These are phyloP conservation scores for Drosophila prolongata DNA, from an alignment of 2,888 invertebrate species.

Conservation along the genomic window DNA sequence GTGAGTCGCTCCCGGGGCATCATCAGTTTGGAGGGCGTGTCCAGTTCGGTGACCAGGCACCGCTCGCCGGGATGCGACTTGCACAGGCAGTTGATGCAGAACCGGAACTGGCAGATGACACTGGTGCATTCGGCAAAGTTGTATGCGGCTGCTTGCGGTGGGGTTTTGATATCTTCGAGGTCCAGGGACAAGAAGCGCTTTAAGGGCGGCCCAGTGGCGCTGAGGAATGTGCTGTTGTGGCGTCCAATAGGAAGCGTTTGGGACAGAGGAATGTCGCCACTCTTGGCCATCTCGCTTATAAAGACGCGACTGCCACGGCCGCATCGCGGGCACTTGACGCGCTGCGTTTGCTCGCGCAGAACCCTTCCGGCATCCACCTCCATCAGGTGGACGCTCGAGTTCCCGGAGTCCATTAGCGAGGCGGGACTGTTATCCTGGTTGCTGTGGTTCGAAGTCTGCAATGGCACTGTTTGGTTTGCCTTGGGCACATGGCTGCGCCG, in stretches of 20 bases:
- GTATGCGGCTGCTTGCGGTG: constrained; percentile 16
- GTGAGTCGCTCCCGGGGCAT: constrained; percentile 57
- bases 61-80: constrained; percentile 75
- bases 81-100: constrained; percentile 73
- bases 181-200: constrained; percentile 64
- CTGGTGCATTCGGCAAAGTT: constrained; percentile 69
- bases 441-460: constrained; percentile 64
- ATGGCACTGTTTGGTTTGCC: constrained; percentile 64
- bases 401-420: constrained; percentile 6
- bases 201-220: constrained; percentile 20
- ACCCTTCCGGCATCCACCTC: constrained; percentile 42
- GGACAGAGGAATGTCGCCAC: constrained; percentile 36
- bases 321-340: constrained; percentile 71
- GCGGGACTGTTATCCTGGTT: constrained; percentile 14
- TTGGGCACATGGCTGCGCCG: constrained; percentile 29
- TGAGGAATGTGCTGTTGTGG: constrained; percentile 8
- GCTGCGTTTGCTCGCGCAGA: constrained; percentile 60
- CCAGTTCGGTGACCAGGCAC: constrained; percentile 70
- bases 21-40: constrained; percentile 78
- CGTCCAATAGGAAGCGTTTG: constrained; percentile 57
- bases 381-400: constrained; percentile 24
- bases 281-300: constrained; percentile 14
- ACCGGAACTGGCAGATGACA: constrained; percentile 67
- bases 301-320: constrained; percentile 67
- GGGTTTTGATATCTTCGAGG: constrained; percentile 54